phyloP scores from a whole-genome alignment of 2,797 vertebrate genomes.

The Thaleichthys pacificus region DNA sequence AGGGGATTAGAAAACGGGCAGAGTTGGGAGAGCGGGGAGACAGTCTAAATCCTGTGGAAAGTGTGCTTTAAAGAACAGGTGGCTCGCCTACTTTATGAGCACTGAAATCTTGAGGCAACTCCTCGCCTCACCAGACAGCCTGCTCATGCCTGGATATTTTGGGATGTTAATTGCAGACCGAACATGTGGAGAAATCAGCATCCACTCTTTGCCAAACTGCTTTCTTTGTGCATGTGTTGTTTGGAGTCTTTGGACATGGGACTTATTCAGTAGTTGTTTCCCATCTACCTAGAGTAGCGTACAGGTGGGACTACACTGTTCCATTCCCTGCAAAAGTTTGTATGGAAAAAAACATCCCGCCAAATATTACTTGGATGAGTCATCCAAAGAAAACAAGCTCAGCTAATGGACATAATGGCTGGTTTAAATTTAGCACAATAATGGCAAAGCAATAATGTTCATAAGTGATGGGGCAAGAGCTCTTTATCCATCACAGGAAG shows the following conservation, averaged over 20 bases:
- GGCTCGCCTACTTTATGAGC: conserved; percentile 12
- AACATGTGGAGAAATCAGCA: background rate
- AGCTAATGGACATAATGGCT: background rate
- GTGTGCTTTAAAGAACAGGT: conserved; percentile 22
- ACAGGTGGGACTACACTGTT: too few relatives aligned
- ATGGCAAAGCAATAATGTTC: background rate
- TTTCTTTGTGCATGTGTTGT: conserved; percentile 1
- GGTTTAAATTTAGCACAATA: background rate
- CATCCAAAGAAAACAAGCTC: background rate
- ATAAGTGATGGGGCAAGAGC: too few relatives aligned
- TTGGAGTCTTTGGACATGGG: background rate
- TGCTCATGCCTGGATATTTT: conserved; percentile 4
- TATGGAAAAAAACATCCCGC: background rate
- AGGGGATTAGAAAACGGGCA: background rate
- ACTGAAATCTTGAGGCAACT: background rate
- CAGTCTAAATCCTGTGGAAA: conserved; percentile 4
- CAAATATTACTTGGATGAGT: background rate
- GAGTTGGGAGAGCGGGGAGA: background rate
- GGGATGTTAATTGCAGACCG: conserved; percentile 11
- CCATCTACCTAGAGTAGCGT: too few relatives aligned
- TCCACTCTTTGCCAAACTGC: background rate
- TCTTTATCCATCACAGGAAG: too few relatives aligned
- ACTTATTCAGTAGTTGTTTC: too few relatives aligned
- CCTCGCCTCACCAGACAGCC: background rate
- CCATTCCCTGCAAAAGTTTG: too few relatives aligned